Base-by-base conservation (phyloP, 2,888 invertebrate genomes). In the Mylabris sibirica region DNA sequence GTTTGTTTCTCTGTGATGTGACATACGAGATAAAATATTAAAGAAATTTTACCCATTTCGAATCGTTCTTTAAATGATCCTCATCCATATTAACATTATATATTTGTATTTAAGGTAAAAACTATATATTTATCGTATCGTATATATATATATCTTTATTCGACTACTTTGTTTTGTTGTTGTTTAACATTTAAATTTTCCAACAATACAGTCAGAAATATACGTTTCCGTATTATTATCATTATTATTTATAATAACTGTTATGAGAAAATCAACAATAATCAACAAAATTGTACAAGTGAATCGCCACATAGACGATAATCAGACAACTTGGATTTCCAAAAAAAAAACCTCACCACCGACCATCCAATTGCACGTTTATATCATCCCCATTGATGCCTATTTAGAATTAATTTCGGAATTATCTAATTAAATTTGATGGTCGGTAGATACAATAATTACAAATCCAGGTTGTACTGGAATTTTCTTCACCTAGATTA, bases 1-100 rank as follows among this genome's bases (percentile, higher is more conserved):
- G 84, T 84, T 83, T 83, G 84, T 84, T 84, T 84, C 82, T 84
- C 83, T 84, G 83, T 84, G 84, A 84, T 84, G 84, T 84, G 84
- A 84, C 20, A 84, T 82, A 84, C 79, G 80, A 84, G 82, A 30
- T 30, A 30, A 82, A 84, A 53, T 44, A 44, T 53, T 53, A 53
- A 53, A 84, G 83, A 84, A 84, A 84, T 84, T 84, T 84, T 84
- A 83, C 83, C 84, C 82, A 83, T 83, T 84, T 84, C 81, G 79
- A 83, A 79, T 69, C 75, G 73, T 73, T 75, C 68, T 72, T 70
- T 73, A 30, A 49, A 24, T 63, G 49, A 14, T n/a, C 17, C 2
- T 3, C 9, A 20, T 17, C 41, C 41, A 41, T 49, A 17, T 49
- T n/a, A n/a, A n/a, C n/a, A n/a, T 17, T 49, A 1, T 20, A 17